phyloP scores from a whole-genome alignment of 2,888 invertebrate genomes.

The Rhodophaea formosa region DNA sequence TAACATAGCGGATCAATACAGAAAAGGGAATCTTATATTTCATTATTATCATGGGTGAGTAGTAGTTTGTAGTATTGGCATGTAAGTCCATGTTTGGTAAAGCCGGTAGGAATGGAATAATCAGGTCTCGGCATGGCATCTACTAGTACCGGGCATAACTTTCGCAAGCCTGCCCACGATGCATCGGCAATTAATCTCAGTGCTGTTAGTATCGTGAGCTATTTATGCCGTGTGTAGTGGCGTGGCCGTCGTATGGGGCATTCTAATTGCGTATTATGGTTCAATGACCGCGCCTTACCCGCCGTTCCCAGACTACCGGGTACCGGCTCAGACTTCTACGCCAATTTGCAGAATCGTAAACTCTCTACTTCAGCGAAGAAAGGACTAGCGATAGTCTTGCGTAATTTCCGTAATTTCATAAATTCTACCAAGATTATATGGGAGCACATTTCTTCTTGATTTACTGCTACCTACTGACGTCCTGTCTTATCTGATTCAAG shows the following conservation, averaged over 20 bases:
- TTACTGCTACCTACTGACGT: background rate
- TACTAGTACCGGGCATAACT: background rate
- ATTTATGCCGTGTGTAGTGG: conserved; percentile 70
- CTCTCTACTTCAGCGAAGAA: conserved; percentile 34
- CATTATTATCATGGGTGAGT: too few relatives aligned
- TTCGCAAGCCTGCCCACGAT: conserved; percentile 31
- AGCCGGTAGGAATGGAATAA: too few relatives aligned
- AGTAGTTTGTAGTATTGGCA: too few relatives aligned
- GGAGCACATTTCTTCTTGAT: background rate
- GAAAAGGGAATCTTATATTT: too few relatives aligned
- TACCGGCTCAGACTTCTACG: conserved; percentile 50
- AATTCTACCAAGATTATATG: background rate
- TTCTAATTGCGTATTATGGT: conserved; percentile 79
- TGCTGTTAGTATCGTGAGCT: conserved; percentile 63
- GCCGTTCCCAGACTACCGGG: conserved; percentile 49
- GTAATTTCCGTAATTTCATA: conserved; percentile 11
- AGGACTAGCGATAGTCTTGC: conserved; percentile 15
- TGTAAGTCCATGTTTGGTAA: too few relatives aligned
- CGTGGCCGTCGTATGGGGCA: conserved; percentile 71
- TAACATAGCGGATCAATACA: too few relatives aligned
- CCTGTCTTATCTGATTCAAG: background rate
- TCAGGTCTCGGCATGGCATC: too few relatives aligned
- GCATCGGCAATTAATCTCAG: conserved; percentile 62
- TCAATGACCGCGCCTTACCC: conserved; percentile 65
- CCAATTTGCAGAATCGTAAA: conserved; percentile 65